Evolutionary conservation across 2,888 invertebrate genomes (phyloP).

Genomic region (Patella caerulea): DNA sequence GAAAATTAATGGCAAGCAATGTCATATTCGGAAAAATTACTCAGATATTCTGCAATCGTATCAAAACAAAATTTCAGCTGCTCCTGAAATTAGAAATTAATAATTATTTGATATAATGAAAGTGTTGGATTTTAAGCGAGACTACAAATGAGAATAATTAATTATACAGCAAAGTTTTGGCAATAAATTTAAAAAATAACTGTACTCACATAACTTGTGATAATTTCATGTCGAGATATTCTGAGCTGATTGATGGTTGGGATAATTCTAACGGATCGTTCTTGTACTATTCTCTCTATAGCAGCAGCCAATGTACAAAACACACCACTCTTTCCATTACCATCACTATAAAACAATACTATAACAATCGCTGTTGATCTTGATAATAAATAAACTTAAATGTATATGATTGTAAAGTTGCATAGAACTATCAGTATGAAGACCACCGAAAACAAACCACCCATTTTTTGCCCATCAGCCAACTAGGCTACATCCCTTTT

Average conservation of each 20-base stretch:
- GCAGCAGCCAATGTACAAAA: conserved; percentile 41
- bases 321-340: conserved; percentile 40
- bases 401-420: too few species aligned
- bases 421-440: too few species aligned
- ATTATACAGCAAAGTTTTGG: too few species aligned
- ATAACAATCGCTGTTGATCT: too few species aligned
- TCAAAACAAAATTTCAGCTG: conserved; percentile 42
- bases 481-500: too few species aligned
- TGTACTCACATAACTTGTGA: conserved; percentile 33
- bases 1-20: too few species aligned
- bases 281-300: conserved; percentile 41
- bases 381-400: too few species aligned
- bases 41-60: conserved; percentile 36
- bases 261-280: conserved; percentile 44
- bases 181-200: background rate
- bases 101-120: background rate
- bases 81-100: conserved; percentile 33
- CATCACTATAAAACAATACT: conserved; percentile 33
- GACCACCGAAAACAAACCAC: too few species aligned
- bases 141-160: too few species aligned
- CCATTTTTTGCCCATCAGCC: too few species aligned
- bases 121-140: too few species aligned
- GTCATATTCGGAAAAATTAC: conserved; percentile 34
- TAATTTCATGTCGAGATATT: conserved; percentile 39
- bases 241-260: conserved; percentile 46